These are phyloP conservation scores for Pseudomyrmex flavicornis DNA, from an alignment of 1,140 invertebrate genomes.

Conservation along the genomic window DNA sequence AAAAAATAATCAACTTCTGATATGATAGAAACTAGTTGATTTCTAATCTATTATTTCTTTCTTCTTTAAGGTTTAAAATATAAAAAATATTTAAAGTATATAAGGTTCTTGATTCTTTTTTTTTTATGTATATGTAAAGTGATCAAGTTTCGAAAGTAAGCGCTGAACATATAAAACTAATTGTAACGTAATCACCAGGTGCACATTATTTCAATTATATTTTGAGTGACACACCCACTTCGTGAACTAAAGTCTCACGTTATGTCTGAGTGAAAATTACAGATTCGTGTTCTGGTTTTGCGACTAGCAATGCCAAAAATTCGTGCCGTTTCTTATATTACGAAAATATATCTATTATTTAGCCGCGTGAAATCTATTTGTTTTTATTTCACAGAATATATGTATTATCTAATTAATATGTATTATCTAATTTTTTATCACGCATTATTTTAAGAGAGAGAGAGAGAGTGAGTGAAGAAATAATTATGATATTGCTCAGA, in stretches of 20 bases:
- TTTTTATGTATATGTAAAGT: neutral
- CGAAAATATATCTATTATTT: slow-evolving; percentile 12
- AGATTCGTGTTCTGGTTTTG: slow-evolving; percentile 68
- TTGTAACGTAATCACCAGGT: slow-evolving; percentile 60
- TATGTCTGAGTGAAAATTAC: slow-evolving; percentile 69
- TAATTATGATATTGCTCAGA: neutral
- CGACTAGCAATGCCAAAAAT: slow-evolving; percentile 51
- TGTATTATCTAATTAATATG: too few relatives aligned
- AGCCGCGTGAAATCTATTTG: slow-evolving; percentile 10
- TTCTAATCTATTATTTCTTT: neutral
- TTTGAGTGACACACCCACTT: slow-evolving; percentile 65
- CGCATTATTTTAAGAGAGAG: too few relatives aligned
- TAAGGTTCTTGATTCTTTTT: neutral
- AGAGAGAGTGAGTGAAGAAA: neutral
- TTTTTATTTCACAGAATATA: too few relatives aligned
- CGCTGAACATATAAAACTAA: slow-evolving; percentile 50
- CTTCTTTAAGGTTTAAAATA: neutral
- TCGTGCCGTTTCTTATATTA: neutral
- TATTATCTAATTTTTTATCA: too few relatives aligned
- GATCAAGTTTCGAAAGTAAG: slow-evolving; percentile 40
- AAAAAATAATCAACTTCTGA: neutral
- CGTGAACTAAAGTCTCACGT: slow-evolving; percentile 72
- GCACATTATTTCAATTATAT: slow-evolving; percentile 58
- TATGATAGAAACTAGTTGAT: neutral
- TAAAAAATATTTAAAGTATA: neutral